Evolutionary conservation across 2,113 vertebrate species (phyloP), one percentile per base, ranked within the genome.

Genomic region (Rhinoptilus africanus): DNA sequence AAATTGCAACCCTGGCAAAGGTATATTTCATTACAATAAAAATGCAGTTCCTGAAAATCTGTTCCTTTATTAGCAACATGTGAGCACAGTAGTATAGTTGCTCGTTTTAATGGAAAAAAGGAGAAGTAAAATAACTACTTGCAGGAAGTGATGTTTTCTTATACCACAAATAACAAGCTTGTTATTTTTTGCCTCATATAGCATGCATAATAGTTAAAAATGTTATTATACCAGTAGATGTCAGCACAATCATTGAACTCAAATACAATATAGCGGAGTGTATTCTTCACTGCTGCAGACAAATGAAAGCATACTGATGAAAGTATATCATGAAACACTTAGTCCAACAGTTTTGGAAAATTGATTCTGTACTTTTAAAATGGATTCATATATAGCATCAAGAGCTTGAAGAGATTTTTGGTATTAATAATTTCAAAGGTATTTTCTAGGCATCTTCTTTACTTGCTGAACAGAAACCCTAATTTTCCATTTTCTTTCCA

Each of bases 201-300:
- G 35, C n/a, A 50, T 30, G 20, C 43, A 59, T 53, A 53, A 56
- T 89, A 69, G 72, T 86, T 93, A 66, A 66, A 88, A 95, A 67
- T 92, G 77, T 51, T 94, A 56, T 80, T 72, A 78, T 50, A 92
- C 97, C 98, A 98, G 98, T 95, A 98, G 98, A 95, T 98, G 98
- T 98, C 98, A 98, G 97, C 97, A 78, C 83, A 97, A 82, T 92
- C 98, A 98, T 93, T 97, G 93, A 93, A 86, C 94, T 96, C 82
- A 89, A 32, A n/a, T 53, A 53, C 30, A 84, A 35, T 78, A 82
- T 34, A 92, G 62, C 26, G 81, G 80, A 81, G 17, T 59, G 35
- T 81, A 59, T 86, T 89, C 66, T 85, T 79, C 82, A 75, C 39
- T 96, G 32, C 54, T 85, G 34, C 51, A 96, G 78, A 81, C 39